Evolutionary conservation across 92 coral and sea anemone species (phyloP).

Genomic region (Nematostella vectensis): DNA sequence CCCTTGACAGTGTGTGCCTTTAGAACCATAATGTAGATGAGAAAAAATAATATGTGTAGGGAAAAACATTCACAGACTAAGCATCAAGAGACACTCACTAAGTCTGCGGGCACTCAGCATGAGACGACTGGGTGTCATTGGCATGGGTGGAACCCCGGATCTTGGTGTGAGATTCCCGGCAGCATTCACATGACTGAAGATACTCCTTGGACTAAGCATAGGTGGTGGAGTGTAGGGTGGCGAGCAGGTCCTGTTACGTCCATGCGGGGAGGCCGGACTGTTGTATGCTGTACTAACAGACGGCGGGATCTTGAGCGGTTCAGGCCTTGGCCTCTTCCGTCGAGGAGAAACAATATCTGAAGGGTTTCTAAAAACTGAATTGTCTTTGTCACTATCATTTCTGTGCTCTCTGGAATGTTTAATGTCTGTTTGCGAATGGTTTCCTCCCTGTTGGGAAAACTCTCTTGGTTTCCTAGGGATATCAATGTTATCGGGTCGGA

Average conservation of each 20-base stretch:
- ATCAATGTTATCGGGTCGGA: constrained; percentile 10
- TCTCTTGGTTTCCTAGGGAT: constrained; percentile 14
- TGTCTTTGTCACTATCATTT: constrained; percentile 17
- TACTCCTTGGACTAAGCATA: constrained; percentile 93
- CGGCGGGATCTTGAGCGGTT: constrained; percentile 81
- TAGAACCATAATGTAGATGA: too few relatives aligned
- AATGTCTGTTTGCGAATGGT: constrained; percentile 15
- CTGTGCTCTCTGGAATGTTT: constrained; percentile 8
- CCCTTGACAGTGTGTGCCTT: too few relatives aligned
- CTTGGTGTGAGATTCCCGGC: constrained; percentile 83
- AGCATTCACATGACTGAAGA: constrained; percentile 68
- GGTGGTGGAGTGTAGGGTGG: constrained; percentile 99
- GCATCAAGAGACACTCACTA: too few relatives aligned
- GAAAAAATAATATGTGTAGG: too few relatives aligned
- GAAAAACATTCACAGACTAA: too few relatives aligned
- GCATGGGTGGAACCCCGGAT: constrained; percentile 52
- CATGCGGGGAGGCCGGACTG: constrained; percentile 58
- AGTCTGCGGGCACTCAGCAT: constrained; percentile 83
- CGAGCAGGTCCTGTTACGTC: constrained; percentile 61
- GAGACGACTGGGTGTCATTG: constrained; percentile 93
- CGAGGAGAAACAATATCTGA: constrained; percentile 70
- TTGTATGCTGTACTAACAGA: constrained; percentile 59
- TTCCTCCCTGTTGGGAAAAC: constrained; percentile 1
- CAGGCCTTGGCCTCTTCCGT: constrained; percentile 82
- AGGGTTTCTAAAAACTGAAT: constrained; percentile 77